A percentile compares a stretch with the other conserved stretches of the same genome.
These are phyloP conservation scores for Crocodylus rhombifer DNA, from an alignment of 2,797 vertebrate genomes.

Conservation along the genomic window DNA sequence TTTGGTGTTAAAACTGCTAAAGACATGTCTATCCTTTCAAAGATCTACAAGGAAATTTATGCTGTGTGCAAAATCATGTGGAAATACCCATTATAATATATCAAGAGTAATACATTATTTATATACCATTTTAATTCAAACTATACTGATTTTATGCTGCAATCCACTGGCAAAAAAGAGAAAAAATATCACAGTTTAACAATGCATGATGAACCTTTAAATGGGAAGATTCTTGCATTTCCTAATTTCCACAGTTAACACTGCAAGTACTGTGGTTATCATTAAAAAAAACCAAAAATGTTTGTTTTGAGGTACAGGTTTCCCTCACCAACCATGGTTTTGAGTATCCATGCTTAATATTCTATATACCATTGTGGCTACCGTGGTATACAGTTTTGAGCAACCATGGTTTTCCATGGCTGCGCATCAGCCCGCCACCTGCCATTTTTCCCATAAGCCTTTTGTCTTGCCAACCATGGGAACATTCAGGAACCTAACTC, in stretches of 20 bases:
- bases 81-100: neutral
- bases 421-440: no score
- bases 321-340: no score
- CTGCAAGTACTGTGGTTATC: neutral
- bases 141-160: neutral
- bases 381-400: no score
- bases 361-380: no score
- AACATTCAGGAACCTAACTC: no score
- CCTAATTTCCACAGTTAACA: neutral
- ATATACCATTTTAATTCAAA: neutral
- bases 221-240: neutral
- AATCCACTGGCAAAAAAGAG: neutral
- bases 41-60: neutral
- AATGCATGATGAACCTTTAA: no score
- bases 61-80: rapidly evolving
- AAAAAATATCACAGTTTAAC: neutral
- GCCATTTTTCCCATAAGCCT: no score
- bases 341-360: no score
- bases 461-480: no score
- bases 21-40: neutral
- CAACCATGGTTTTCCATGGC: no score
- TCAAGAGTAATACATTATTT: no score
- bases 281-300: neutral
- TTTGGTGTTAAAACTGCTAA: neutral
- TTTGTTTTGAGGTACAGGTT: neutral